phyloP scores from a whole-genome alignment of 2,797 vertebrate species.

The Lepilemur ruficaudatus region DNA sequence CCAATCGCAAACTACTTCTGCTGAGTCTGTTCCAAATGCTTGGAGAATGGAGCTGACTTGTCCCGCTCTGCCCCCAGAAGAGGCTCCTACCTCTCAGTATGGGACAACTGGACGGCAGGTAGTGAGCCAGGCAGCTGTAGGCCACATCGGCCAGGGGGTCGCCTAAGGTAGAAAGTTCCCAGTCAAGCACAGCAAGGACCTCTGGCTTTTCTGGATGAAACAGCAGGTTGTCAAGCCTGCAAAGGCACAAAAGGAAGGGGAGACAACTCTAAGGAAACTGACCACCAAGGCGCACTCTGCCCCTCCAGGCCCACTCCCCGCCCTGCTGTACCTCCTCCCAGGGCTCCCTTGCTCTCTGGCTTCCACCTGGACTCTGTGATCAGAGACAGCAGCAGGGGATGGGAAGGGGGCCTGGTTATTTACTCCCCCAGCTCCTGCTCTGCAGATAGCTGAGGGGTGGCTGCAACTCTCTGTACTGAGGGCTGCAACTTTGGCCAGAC shows the following conservation, averaged over 20 bases:
- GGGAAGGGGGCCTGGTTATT: background rate
- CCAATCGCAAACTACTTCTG: background rate
- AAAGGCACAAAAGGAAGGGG: conserved; percentile 63
- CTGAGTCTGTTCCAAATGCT: fast-evolving
- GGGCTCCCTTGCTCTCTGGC: background rate
- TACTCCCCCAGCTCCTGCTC: background rate
- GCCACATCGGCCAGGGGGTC: conserved; percentile 88
- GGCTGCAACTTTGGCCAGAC: background rate
- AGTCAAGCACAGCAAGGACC: conserved; percentile 88
- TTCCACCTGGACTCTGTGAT: background rate
- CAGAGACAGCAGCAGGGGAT: background rate
- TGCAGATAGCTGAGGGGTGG: background rate
- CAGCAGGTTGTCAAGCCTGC: conserved; percentile 89
- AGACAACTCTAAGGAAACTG: background rate
- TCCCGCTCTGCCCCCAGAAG: fast-evolving
- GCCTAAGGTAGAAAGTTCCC: conserved; percentile 88
- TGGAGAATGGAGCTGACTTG: background rate
- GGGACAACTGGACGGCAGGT: conserved; percentile 82
- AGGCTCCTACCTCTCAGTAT: conserved; percentile 83
- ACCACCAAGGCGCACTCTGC: fast-evolving
- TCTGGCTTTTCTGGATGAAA: conserved; percentile 87
- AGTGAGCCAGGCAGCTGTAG: conserved; percentile 85
- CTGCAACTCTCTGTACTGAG: background rate
- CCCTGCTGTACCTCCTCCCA: background rate
- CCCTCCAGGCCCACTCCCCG: background rate